Percentiles rank a stretch among this genome's conserved stretches.
phyloP scores from a whole-genome alignment of 2,797 vertebrate species.

The Danio kyathit region DNA sequence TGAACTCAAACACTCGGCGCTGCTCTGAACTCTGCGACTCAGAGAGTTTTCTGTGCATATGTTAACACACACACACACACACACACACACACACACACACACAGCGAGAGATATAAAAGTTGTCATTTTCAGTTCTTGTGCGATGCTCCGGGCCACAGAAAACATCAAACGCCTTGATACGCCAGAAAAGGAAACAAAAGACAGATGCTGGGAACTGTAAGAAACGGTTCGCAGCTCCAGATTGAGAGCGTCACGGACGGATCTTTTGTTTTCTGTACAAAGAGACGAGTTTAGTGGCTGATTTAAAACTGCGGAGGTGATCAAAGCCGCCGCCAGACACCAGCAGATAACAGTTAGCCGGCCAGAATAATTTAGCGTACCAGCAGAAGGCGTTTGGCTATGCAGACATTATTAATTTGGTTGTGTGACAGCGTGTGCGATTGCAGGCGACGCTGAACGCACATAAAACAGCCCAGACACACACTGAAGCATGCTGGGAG shows the following conservation, averaged over 20 bases:
- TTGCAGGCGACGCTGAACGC: conserved; percentile 22
- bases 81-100: conserved; percentile 44
- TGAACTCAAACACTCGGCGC: conserved; percentile 64
- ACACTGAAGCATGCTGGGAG: conserved; percentile 16
- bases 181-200: conserved; percentile 57
- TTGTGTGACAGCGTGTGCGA: conserved; percentile 9
- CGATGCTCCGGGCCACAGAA: conserved; percentile 70
- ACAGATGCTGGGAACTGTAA: conserved; percentile 32
- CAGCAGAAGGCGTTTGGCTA: conserved; percentile 49
- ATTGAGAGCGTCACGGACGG: conserved; percentile 54
- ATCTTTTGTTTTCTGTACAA: conserved; percentile 59
- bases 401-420: conserved; percentile 51
- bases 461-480: conserved; percentile 34
- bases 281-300: conserved; percentile 56
- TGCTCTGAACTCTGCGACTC: conserved; percentile 47
- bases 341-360: conserved; percentile 61
- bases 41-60: conserved; percentile 17
- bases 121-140: conserved; percentile 64
- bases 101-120: conserved; percentile 49
- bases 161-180: conserved; percentile 72
- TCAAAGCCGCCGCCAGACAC: conserved; percentile 67
- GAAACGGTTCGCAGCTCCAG: conserved; percentile 50
- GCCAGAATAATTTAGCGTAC: conserved; percentile 59
- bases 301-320: conserved; percentile 64
- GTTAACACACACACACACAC: background rate